Conservation (phyloP, 2,888 invertebrate genomes). For the Muscina levida region DNA sequence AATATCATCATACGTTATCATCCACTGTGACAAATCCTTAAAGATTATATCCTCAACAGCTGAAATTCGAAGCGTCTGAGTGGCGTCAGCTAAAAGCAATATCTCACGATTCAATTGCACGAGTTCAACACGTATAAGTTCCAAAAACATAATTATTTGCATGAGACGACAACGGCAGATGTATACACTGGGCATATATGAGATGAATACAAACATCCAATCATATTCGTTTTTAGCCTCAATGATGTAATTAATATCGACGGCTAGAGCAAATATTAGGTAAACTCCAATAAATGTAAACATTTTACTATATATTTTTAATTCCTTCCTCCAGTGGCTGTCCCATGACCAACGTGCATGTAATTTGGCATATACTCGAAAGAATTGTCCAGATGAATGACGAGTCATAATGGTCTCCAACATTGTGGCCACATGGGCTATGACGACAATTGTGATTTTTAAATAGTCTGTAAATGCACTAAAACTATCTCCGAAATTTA, state of each 20-base stretch:
- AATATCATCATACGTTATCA: constrained; percentile 59
- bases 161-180: constrained; percentile 62
- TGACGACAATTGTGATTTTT: constrained; percentile 49
- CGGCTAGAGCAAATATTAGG: constrained; percentile 20
- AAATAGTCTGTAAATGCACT: constrained; percentile 64
- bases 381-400: constrained; percentile 40
- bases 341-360: constrained; percentile 53
- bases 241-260: constrained; percentile 50
- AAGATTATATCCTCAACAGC: constrained; percentile 44
- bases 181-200: constrained; percentile 59
- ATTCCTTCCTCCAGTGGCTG: constrained; percentile 8
- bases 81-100: constrained; percentile 11
- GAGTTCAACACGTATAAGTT: constrained; percentile 62
- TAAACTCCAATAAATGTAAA: constrained; percentile 31
- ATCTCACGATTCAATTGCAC: constrained; percentile 62
- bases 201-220: constrained; percentile 55
- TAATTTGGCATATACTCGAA: constrained; percentile 49
- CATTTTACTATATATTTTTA: constrained; percentile 49
- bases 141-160: constrained; percentile 64
- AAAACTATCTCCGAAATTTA: no score
- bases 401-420: constrained; percentile 53
- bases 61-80: not conserved
- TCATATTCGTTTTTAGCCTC: constrained; percentile 31
- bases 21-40: constrained; percentile 50
- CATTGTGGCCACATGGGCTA: constrained; percentile 58